A percentile compares a stretch with the other conserved stretches of the same genome.
Conservation (phyloP, 92 coral and sea anemone genomes). For the Scolanthus callimorphus region DNA sequence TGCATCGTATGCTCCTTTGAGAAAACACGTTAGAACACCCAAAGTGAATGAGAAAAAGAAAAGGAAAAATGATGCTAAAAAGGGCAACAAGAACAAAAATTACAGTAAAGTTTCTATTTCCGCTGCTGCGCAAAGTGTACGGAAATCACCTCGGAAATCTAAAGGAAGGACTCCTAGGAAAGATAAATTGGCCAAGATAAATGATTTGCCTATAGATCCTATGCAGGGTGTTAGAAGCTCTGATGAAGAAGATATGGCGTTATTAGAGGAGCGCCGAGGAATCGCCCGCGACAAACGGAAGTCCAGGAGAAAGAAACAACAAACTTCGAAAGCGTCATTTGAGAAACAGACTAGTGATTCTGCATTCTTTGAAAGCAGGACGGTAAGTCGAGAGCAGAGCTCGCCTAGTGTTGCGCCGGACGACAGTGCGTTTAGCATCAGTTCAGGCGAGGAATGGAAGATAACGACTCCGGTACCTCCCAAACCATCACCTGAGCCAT, state of each 20-base stretch:
- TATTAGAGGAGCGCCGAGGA: not conserved
- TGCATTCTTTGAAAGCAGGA: conserved; percentile 31
- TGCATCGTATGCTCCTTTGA: not conserved
- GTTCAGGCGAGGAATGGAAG: conserved; percentile 47
- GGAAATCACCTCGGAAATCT: not conserved
- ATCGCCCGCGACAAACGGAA: not conserved
- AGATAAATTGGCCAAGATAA: not conserved
- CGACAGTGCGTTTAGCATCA: conserved; percentile 38
- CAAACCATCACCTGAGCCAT: not conserved
- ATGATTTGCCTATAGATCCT: too few species aligned
- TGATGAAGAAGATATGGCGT: not conserved
- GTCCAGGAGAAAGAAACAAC: not conserved
- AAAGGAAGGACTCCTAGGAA: not conserved
- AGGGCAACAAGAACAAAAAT: not conserved
- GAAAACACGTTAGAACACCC: not conserved
- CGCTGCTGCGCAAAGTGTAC: not conserved
- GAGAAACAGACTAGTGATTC: conserved; percentile 22
- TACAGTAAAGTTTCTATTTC: not conserved
- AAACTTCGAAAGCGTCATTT: conserved; percentile 1
- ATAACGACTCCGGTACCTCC: not conserved
- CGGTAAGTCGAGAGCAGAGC: conserved; percentile 9
- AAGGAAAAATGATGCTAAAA: too few species aligned
- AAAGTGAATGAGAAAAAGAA: not conserved
- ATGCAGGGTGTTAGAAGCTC: too few species aligned
- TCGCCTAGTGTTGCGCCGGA: conserved; percentile 32